These are phyloP conservation scores for Epicauta chinensis DNA, from an alignment of 1,140 invertebrate species.

Conservation along the genomic window DNA sequence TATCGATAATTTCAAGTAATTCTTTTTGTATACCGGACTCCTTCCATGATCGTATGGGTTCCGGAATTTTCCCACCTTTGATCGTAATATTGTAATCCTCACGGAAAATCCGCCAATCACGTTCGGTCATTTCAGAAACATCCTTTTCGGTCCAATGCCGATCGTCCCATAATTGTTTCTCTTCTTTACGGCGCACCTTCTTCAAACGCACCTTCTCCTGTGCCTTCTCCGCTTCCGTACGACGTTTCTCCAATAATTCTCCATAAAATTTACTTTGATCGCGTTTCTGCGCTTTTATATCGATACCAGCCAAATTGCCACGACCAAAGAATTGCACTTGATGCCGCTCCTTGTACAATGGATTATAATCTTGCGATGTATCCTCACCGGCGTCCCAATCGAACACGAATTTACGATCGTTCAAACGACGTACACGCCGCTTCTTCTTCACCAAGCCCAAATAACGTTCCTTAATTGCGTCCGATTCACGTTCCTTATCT, in stretches of 20 bases:
- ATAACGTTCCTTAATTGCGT: constrained; percentile 92
- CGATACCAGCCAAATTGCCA: constrained; percentile 96
- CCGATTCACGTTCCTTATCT: constrained; percentile 85
- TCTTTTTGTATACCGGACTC: constrained; percentile 90
- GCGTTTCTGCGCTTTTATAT: constrained; percentile 94
- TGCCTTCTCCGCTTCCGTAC: constrained; percentile 96
- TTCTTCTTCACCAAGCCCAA: constrained; percentile 94
- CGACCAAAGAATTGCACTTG: constrained; percentile 96
- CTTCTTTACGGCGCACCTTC: constrained; percentile 92
- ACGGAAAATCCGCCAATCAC: constrained; percentile 99
- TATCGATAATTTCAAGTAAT: constrained; percentile 91
- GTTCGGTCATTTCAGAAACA: constrained; percentile 92
- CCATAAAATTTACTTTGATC: constrained; percentile 98
- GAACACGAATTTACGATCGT: constrained; percentile 99
- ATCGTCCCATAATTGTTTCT: constrained; percentile 98
- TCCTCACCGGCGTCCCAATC: constrained; percentile 99
- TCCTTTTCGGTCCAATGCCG: constrained; percentile 98
- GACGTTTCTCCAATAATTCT: constrained; percentile 87
- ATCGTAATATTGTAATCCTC: constrained; percentile 99
- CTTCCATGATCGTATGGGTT: constrained; percentile 92
- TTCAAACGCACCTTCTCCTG: constrained; percentile 93
- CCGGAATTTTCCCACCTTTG: constrained; percentile 95
- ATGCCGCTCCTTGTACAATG: constrained; percentile 93
- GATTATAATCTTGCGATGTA: constrained; percentile 96
- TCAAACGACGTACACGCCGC: constrained; percentile 81